These are phyloP conservation scores for Centropyge bicolor DNA, from an alignment of 2,797 vertebrate species.

Conservation along the genomic window DNA sequence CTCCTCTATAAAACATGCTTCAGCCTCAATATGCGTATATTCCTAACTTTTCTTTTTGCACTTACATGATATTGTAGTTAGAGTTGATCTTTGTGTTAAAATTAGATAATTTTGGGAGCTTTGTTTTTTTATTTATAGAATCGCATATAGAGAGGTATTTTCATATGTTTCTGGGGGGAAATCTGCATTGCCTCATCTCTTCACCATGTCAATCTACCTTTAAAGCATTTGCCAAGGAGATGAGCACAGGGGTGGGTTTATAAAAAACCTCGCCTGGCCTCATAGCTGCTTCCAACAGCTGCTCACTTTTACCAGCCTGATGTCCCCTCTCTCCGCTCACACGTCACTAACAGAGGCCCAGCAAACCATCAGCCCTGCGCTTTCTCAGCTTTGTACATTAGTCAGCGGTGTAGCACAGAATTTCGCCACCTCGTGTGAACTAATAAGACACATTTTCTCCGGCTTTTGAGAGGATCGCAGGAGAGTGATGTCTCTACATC, in stretches of 20 bases:
- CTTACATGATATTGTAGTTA: constrained; percentile 21
- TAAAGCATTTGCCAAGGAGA: constrained; percentile 61
- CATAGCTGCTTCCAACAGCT: constrained; percentile 71
- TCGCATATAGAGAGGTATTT: constrained; percentile 17
- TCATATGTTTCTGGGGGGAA: constrained; percentile 27
- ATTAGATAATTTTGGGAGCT: constrained; percentile 19
- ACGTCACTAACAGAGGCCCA: constrained; percentile 70
- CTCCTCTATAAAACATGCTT: constrained; percentile 72
- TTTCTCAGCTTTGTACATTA: constrained; percentile 86
- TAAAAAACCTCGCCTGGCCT: constrained; percentile 35
- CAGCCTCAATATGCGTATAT: constrained; percentile 42
- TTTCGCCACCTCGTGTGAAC: constrained; percentile 85
- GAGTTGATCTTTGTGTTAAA: constrained; percentile 42
- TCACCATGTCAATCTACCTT: constrained; percentile 33
- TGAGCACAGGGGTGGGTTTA: constrained; percentile 59
- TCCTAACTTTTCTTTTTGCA: constrained; percentile 46
- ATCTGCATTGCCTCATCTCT: constrained; percentile 20
- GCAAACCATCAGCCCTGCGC: constrained; percentile 73
- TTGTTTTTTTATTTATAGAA: constrained; percentile 3
- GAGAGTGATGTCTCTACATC: constrained; percentile 81
- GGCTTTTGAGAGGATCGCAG: constrained; percentile 77
- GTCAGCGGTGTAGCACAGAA: constrained; percentile 85
- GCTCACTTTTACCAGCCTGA: constrained; percentile 71
- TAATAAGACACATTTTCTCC: constrained; percentile 80
- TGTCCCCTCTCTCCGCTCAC: constrained; percentile 61